phyloP scores from a whole-genome alignment of 1,140 invertebrate species.

The Aphis craccivora region DNA sequence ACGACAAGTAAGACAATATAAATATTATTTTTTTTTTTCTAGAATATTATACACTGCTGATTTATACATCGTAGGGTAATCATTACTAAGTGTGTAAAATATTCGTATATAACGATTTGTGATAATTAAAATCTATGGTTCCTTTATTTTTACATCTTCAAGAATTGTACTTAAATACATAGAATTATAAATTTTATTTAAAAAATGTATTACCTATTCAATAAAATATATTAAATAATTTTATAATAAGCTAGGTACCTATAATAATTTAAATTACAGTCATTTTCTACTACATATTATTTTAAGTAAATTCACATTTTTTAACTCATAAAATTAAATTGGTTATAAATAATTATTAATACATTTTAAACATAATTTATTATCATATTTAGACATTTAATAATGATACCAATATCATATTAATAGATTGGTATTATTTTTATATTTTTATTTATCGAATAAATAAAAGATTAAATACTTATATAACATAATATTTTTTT shows the following conservation, averaged over 20 bases:
- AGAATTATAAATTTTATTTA: background rate
- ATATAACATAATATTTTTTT: background rate
- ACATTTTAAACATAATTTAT: no score
- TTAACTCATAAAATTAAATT: background rate
- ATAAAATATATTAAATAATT: background rate
- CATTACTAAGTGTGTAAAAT: background rate
- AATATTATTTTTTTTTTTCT: conserved; percentile 33
- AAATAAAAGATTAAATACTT: background rate
- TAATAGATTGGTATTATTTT: background rate
- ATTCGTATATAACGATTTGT: background rate
- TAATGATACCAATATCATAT: background rate
- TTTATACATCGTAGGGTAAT: background rate
- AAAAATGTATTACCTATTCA: background rate
- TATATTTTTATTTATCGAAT: background rate
- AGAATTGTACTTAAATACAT: background rate
- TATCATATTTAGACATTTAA: background rate
- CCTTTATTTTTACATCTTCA: background rate
- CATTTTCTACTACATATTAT: background rate
- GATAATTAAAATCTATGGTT: background rate
- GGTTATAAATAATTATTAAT: background rate
- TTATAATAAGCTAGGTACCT: background rate
- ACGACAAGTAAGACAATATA: conserved; percentile 79
- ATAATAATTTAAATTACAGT: background rate
- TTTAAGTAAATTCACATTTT: background rate
- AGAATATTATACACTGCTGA: background rate